phyloP scores from a whole-genome alignment of 2,113 vertebrate species.

The Nycticryphes semicollaris region DNA sequence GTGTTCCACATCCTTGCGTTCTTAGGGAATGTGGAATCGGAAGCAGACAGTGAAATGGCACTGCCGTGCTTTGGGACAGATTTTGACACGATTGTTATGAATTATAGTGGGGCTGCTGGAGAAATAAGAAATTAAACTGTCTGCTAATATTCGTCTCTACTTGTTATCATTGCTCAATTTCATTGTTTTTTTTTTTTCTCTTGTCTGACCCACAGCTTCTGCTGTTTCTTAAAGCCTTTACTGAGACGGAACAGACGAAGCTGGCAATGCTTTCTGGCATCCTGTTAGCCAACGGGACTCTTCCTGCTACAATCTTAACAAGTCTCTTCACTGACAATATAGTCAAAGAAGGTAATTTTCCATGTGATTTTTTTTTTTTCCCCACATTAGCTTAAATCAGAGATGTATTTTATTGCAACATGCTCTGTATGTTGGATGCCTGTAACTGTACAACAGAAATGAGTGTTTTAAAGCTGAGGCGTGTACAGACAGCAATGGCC shows the following conservation, averaged over 20 bases:
- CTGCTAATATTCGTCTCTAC: background rate
- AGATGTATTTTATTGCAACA: background rate
- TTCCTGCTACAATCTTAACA: slow-evolving; percentile 87
- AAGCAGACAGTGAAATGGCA: background rate
- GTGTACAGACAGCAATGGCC: background rate
- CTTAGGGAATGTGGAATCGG: background rate
- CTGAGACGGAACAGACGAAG: slow-evolving; percentile 89
- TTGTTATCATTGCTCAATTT: background rate
- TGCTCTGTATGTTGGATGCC: background rate
- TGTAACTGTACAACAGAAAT: background rate
- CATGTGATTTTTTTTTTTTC: background rate
- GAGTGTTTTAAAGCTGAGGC: background rate
- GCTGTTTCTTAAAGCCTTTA: slow-evolving; percentile 93
- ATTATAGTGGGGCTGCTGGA: background rate
- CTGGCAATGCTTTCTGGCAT: slow-evolving; percentile 90
- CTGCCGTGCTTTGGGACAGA: background rate
- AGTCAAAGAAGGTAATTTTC: slow-evolving; percentile 88
- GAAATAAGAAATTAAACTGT: background rate
- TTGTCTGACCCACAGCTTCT: slow-evolving; percentile 80
- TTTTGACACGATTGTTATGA: background rate
- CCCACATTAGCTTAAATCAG: background rate
- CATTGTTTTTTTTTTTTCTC: background rate
- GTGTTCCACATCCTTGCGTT: background rate
- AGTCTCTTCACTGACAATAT: slow-evolving; percentile 91
- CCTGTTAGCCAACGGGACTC: slow-evolving; percentile 83